Base-by-base conservation (phyloP, 35 echinoderm and acorn worm species). In the Stichopus chloronotus region DNA sequence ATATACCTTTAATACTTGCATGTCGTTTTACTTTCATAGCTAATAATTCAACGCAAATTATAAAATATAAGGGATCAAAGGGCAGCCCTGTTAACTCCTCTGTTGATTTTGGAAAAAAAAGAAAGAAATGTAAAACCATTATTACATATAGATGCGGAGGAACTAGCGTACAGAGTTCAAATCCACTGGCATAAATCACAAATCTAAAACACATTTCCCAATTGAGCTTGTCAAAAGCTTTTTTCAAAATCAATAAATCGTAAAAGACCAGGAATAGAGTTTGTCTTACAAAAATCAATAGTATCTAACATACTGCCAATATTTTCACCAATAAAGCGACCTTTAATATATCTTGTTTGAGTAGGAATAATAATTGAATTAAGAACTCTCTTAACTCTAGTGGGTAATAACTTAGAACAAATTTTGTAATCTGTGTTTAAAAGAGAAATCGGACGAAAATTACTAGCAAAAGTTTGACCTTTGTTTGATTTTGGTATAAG, bases 311-410 rank as follows among this genome's bases (percentile, higher is more conserved):
- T 14, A 63, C 59, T 9, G 8, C 59, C 8, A 63, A 63, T 14
- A 63, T 63, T 63, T 63, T 63, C 59, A 0, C 76, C 76, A n/a
- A 78, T 78, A 30, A 78, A 78, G 78, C 78, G 78, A 80, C 78
- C 78, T 80, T 80, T 43, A 22, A 30, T 11, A 80, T 80, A 80
- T 6, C 5, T 25, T 25, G 78, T 80, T 80, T 25, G 23, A 30
- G n/a, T 0, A 25, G 78, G 11, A 80, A 19, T 11, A 80, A 80
- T 30, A 80, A 30, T 4, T 80, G 78, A 80, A 43, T 22, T 52
- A 11, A 80, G 78, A 80, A 22, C 19, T 80, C 52, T 80, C 78
- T 80, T 25, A 80, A 80, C 78, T 80, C 78, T 80, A 19, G 78
- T 80, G 21, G 78, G n/a, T 30, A 80, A 30, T 30, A 25, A 19